Evolutionary conservation across 2,797 vertebrate genomes (phyloP), one percentile per base, ranked within the genome.

Genomic region (Tamandua tetradactyla): DNA sequence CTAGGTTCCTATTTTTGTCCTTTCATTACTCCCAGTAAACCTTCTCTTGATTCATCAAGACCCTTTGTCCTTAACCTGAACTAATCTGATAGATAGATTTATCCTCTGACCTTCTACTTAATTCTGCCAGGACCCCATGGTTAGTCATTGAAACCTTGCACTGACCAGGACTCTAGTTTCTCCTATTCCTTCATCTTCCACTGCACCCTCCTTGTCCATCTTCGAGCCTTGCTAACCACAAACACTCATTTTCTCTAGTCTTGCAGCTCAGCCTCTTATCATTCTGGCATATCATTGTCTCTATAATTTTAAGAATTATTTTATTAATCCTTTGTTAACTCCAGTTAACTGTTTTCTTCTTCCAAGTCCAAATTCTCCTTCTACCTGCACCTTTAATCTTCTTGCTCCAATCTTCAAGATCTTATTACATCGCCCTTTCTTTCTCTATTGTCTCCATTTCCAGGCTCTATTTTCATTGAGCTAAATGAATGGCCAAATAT

Each of bases 161-260:
- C 55, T 44, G 59, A 32, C 37, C 13, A 37, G 27, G 22, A 4
- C 11, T 22, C 7, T 32, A 10, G 20, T 13, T 37, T 35, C 35
- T 49, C n/a, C 42, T 15, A 0, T 1, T 27, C 8, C 1, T 14
- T 35, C 27, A 4, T 37, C 27, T 12, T 55, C 64, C 27, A 7
- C 27, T 15, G 9, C 2, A 0, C 47, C 35, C 66, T 25, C 40
- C 59, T 59, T 4, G 8, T 35, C 27, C 0, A 2, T 57, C 40
- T 40, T 23, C 22, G 12, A 52, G 52, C 1, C 22, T 35, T n/a
- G 64, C 64, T 89, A 37, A 20, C 62, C 47, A 64, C 7, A n/a
- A 32, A 12, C 55, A 37, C 62, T 55, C 4, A 55, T 55, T 55
- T 55, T 55, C 55, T 22, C 72, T 64, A 20, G 20, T 69, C 13